Evolutionary conservation across 2,888 invertebrate genomes (phyloP).

Genomic region (Trissonchulus sp.): DNA sequence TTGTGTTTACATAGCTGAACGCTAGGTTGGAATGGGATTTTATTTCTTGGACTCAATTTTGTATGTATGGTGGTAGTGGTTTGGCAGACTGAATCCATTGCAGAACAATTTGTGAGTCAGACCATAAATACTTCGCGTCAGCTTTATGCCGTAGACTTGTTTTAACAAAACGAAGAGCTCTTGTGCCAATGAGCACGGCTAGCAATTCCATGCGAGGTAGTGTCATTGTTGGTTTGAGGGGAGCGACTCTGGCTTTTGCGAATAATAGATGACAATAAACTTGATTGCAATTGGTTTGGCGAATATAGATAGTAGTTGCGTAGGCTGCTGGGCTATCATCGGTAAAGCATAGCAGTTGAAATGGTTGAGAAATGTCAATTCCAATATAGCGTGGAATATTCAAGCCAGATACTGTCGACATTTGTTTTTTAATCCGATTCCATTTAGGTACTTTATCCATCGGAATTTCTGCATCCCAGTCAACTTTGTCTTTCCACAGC

Average conservation of each 20-base stretch:
- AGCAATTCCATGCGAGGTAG: constrained; percentile 15
- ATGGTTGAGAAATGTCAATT: not conserved
- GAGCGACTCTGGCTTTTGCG: constrained; percentile 3
- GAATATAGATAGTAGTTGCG: not conserved
- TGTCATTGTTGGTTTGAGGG: not conserved
- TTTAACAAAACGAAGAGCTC: not conserved
- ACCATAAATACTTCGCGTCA: not conserved
- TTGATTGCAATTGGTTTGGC: not conserved
- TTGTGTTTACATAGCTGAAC: not conserved
- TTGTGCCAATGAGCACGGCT: constrained; percentile 1
- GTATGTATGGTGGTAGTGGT: not conserved
- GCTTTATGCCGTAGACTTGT: not conserved
- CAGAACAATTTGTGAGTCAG: constrained; percentile 20
- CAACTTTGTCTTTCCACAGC: not conserved
- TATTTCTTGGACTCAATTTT: not conserved
- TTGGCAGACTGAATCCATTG: not conserved
- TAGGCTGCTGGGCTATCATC: not conserved
- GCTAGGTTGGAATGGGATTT: not conserved
- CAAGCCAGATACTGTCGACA: not conserved
- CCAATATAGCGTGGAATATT: not conserved
- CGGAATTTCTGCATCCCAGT: not conserved
- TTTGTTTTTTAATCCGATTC: not conserved
- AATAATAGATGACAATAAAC: not conserved
- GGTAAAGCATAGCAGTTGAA: not conserved
- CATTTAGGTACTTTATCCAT: not conserved